A percentile compares a stretch with the other conserved stretches of the same genome.
These are phyloP conservation scores for Hippocampus kuda DNA, from an alignment of 2,797 vertebrate genomes.

Conservation along the genomic window DNA sequence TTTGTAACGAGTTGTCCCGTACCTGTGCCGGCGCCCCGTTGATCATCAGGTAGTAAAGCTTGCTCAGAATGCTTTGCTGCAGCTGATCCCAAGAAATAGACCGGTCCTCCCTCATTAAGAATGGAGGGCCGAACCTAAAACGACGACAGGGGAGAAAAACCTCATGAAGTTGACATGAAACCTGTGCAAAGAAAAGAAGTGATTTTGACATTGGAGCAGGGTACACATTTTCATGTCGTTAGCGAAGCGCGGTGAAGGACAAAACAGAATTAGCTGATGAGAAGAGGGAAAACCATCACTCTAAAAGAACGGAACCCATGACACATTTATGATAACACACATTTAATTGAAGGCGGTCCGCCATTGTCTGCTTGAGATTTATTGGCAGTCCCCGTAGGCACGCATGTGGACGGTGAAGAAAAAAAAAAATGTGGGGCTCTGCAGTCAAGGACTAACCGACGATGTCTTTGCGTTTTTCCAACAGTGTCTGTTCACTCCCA, in stretches of 20 bases:
- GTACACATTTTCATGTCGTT: conserved; percentile 26
- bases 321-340: conserved; percentile 27
- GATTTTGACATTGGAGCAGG: conserved; percentile 10
- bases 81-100: conserved; percentile 86
- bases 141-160: conserved; percentile 4
- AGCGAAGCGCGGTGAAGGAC: conserved; percentile 13
- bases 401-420: neutral
- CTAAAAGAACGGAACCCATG: conserved; percentile 26
- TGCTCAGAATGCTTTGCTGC: conserved; percentile 83
- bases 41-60: conserved; percentile 80
- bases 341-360: conserved; percentile 37
- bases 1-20: neutral
- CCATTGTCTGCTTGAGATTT: conserved; percentile 20
- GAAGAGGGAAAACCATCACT: conserved; percentile 17
- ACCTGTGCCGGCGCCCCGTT: conserved; percentile 75
- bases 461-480: neutral
- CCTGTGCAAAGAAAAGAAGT: neutral
- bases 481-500: neutral
- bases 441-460: too few species aligned
- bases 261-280: conserved; percentile 22
- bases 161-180: neutral
- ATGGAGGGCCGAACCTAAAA: conserved; percentile 84
- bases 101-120: conserved; percentile 82
- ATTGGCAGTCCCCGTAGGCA: neutral
- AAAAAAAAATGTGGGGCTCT: neutral